phyloP scores from a whole-genome alignment of 2,113 vertebrate species.

The Lanius collurio region DNA sequence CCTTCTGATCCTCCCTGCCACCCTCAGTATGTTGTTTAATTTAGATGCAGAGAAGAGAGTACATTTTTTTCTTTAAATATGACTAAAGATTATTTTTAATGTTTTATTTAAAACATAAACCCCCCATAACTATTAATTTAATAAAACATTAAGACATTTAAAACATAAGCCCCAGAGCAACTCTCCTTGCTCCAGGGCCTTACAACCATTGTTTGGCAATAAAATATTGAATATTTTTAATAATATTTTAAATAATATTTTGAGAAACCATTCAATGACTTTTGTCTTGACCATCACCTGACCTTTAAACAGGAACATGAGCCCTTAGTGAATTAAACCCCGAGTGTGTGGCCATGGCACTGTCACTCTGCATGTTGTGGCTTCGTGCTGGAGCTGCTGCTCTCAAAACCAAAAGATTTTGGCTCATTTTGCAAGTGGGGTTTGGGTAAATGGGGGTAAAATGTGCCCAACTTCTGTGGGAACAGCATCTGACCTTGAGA shows the following conservation, averaged over 20 bases:
- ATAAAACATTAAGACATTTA: not conserved
- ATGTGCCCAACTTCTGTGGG: not conserved
- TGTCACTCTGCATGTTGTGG: not conserved
- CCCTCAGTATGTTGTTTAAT: not conserved
- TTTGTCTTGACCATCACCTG: not conserved
- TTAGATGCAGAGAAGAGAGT: not conserved
- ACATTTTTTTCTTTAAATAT: not conserved
- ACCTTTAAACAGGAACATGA: accelerated
- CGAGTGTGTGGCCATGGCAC: not conserved
- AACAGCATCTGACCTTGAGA: not conserved
- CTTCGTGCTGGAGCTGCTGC: not conserved
- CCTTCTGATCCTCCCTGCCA: not conserved
- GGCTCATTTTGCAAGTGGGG: not conserved
- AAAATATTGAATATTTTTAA: not conserved
- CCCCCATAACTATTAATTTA: not conserved
- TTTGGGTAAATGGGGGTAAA: not conserved
- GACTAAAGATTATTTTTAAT: not conserved
- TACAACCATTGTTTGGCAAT: not conserved
- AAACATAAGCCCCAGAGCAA: not conserved
- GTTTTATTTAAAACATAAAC: not conserved
- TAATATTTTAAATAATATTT: not conserved
- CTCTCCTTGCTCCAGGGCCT: not conserved
- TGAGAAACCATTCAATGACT: not conserved
- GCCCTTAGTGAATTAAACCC: not conserved
- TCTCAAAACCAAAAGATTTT: not conserved